phyloP scores from a whole-genome alignment of 2,797 vertebrate species.

The Pempheris klunzingeri region DNA sequence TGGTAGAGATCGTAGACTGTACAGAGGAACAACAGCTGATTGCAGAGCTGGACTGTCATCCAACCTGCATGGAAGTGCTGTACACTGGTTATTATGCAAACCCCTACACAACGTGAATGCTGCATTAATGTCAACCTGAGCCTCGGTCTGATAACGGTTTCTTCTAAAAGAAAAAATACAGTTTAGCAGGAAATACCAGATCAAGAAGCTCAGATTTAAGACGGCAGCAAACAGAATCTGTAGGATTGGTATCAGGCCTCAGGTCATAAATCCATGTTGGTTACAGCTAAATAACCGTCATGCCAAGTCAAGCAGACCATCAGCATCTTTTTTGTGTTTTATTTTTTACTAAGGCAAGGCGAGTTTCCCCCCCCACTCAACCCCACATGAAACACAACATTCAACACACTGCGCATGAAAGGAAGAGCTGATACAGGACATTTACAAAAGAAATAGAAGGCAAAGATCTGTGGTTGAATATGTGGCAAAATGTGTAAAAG shows the following conservation, averaged over 20 bases:
- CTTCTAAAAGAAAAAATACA: too few species aligned
- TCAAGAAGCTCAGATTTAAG: neutral
- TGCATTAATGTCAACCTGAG: neutral
- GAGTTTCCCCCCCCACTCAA: slow-evolving; percentile 30
- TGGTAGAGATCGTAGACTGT: too few species aligned
- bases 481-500: neutral
- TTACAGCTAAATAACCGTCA: neutral
- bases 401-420: slow-evolving; percentile 20
- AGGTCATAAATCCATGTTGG: neutral
- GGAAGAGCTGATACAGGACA: slow-evolving; percentile 17
- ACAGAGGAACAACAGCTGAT: too few species aligned
- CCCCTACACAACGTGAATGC: neutral
- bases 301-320: neutral
- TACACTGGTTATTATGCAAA: neutral
- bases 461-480: slow-evolving; percentile 27
- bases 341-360: slow-evolving; percentile 56
- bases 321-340: slow-evolving; percentile 41
- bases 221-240: too few species aligned
- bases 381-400: slow-evolving; percentile 21
- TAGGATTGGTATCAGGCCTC: neutral
- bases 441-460: slow-evolving; percentile 40
- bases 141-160: neutral
- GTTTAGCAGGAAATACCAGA: neutral
- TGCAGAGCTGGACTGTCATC: too few species aligned
- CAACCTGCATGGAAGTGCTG: too few species aligned